A percentile compares a stretch with the other conserved stretches of the same genome.
Evolutionary conservation across 2,888 invertebrate genomes (phyloP).

Genomic region (Leptopilina syphax): DNA sequence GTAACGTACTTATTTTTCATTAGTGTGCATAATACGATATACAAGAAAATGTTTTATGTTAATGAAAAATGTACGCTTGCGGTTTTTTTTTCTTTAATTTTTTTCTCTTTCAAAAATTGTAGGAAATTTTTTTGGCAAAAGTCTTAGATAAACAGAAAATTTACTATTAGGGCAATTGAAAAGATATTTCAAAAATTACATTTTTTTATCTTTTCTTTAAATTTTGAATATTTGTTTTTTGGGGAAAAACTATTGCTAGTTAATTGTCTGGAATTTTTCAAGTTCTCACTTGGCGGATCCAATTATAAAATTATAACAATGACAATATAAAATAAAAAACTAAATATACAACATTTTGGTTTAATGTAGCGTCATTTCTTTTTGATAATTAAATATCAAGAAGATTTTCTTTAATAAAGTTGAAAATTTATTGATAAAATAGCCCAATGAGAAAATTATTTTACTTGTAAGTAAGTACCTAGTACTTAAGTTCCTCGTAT

Average conservation of each 20-base stretch:
- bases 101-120: not conserved
- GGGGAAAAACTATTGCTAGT: too few relatives aligned
- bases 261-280: not conserved
- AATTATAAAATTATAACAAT: not conserved
- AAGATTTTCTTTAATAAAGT: too few relatives aligned
- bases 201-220: too few relatives aligned
- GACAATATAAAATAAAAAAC: constrained; percentile 11
- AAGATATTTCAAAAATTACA: too few relatives aligned
- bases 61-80: not conserved
- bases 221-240: too few relatives aligned
- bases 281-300: not conserved
- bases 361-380: not conserved
- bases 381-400: not conserved
- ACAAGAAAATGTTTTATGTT: not conserved
- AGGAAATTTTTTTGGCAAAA: too few relatives aligned
- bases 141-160: too few relatives aligned
- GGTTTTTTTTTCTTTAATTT: not conserved
- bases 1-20: not conserved
- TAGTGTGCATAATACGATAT: not conserved
- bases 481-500: too few relatives aligned
- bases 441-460: too few relatives aligned
- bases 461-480: too few relatives aligned
- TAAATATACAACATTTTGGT: not conserved
- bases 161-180: too few relatives aligned
- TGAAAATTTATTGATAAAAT: too few relatives aligned